A percentile compares a stretch with the other conserved stretches of the same genome.
phyloP scores from a whole-genome alignment of 2,797 vertebrate species.

The Pangasius sanitwongsei region DNA sequence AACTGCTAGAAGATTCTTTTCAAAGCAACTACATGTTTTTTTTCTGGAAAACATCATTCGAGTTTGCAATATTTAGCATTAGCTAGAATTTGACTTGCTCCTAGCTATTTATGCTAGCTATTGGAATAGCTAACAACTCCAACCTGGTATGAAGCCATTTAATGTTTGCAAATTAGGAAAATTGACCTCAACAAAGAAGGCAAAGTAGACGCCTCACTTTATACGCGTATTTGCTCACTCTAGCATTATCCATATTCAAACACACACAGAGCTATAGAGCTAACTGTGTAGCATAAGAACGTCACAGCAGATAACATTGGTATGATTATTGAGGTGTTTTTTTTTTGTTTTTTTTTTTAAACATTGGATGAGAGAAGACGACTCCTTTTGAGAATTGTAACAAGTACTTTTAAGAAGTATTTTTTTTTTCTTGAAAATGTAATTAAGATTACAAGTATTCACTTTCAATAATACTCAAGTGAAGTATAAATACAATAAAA shows the following conservation, averaged over 20 bases:
- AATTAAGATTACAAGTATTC: neutral
- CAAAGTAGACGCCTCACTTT: neutral
- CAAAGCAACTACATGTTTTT: neutral
- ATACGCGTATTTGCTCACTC: neutral
- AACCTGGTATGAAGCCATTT: neutral
- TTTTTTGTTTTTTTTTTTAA: neutral
- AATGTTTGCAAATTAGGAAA: neutral
- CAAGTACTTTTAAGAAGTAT: too few relatives aligned
- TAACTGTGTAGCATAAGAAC: neutral
- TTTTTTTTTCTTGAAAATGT: too few relatives aligned
- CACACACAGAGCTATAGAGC: neutral
- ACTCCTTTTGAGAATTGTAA: too few relatives aligned
- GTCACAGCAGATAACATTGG: neutral
- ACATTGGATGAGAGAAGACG: neutral
- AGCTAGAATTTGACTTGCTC: neutral
- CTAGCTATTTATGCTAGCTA: neutral
- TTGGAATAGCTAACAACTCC: neutral
- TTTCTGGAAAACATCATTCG: neutral
- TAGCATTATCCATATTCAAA: neutral
- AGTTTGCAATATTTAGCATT: neutral
- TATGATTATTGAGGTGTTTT: neutral
- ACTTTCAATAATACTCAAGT: neutral
- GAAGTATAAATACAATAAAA: neutral
- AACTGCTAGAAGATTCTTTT: neutral
- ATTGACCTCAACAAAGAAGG: neutral